phyloP scores from a whole-genome alignment of 2,888 invertebrate genomes.

The Leptothorax acervorum region DNA sequence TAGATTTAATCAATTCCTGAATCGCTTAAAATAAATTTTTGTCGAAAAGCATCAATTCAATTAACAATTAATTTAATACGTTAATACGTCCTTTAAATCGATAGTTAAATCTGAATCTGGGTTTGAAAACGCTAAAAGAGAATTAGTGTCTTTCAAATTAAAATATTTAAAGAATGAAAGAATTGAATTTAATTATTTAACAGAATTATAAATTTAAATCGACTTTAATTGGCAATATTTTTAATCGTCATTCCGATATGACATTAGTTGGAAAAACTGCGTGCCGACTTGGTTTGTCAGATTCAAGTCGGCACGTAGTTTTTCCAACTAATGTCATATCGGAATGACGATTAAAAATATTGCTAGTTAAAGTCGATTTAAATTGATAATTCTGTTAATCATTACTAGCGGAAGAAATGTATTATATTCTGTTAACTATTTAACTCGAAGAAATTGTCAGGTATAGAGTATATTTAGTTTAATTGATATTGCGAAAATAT shows the following conservation, averaged over 20 bases:
- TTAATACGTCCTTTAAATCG: background rate
- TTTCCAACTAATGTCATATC: too few species aligned
- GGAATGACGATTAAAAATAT: too few species aligned
- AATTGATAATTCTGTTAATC: too few species aligned
- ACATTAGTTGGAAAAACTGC: too few species aligned
- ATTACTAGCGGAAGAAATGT: too few species aligned
- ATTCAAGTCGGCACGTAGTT: too few species aligned
- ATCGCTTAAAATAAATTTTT: background rate
- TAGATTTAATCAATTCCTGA: background rate
- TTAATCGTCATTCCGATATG: too few species aligned
- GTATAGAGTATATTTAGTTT: background rate
- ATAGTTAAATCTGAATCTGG: background rate
- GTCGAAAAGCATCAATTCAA: background rate
- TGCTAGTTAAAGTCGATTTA: too few species aligned
- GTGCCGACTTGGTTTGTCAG: too few species aligned
- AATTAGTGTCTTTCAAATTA: background rate
- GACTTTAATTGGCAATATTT: too few species aligned
- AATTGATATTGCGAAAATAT: background rate
- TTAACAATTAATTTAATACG: background rate
- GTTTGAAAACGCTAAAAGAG: background rate
- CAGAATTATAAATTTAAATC: too few species aligned
- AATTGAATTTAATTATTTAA: background rate
- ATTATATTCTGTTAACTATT: too few species aligned
- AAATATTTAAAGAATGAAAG: background rate
- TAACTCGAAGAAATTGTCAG: background rate